Percentiles rank a stretch among this genome's conserved stretches.
Conservation (phyloP, 2,888 invertebrate species). For the Melolontha melolontha region DNA sequence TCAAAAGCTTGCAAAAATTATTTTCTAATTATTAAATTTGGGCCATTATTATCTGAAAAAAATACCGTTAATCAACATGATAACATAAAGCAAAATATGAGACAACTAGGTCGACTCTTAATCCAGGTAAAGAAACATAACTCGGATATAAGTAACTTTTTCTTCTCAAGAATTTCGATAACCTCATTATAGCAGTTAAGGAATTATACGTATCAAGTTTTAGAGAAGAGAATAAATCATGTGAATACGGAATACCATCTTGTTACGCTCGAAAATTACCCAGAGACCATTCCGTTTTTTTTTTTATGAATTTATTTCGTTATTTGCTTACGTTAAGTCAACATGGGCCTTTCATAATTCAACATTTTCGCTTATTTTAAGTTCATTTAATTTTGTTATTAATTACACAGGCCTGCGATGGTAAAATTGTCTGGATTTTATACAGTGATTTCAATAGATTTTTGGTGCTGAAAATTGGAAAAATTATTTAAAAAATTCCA, state of each 20-base stretch:
- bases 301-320: too few species aligned
- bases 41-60: constrained; percentile 39
- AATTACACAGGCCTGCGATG: too few species aligned
- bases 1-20: constrained; percentile 15
- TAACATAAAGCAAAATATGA: constrained; percentile 35
- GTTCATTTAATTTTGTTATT: too few species aligned
- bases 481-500: too few species aligned
- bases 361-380: too few species aligned
- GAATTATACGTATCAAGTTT: not conserved
- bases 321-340: too few species aligned
- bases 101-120: constrained; percentile 31
- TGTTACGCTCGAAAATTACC: too few species aligned
- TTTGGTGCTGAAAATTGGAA: too few species aligned
- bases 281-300: too few species aligned
- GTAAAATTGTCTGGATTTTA: too few species aligned
- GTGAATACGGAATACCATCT: not conserved
- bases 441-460: too few species aligned
- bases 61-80: constrained; percentile 36
- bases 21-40: constrained; percentile 36
- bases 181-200: constrained; percentile 8
- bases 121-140: constrained; percentile 8
- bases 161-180: not conserved
- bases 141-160: not conserved
- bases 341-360: too few species aligned
- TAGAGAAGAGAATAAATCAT: not conserved